Conservation (phyloP, 2,797 vertebrate species). For the Morus bassanus region DNA sequence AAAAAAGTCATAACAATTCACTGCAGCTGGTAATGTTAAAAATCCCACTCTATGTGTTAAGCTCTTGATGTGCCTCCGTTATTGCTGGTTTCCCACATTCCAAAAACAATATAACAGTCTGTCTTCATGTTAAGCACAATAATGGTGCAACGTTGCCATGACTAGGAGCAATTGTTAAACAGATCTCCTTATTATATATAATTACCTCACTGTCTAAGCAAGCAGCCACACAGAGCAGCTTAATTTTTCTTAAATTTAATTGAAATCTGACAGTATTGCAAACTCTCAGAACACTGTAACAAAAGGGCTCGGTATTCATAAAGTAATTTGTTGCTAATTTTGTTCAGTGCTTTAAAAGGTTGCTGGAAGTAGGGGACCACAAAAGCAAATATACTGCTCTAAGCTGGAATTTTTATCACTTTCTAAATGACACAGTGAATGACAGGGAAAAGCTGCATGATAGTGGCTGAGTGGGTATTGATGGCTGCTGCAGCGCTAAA, state of each 20-base stretch:
- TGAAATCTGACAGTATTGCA: slow-evolving; percentile 57
- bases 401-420: slow-evolving; percentile 71
- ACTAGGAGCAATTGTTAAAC: slow-evolving; percentile 53
- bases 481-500: slow-evolving; percentile 60
- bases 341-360: slow-evolving; percentile 65
- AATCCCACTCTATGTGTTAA: neutral
- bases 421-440: slow-evolving; percentile 74
- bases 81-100: slow-evolving; percentile 61
- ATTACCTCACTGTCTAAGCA: slow-evolving; percentile 71
- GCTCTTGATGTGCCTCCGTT: neutral
- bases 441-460: slow-evolving; percentile 66
- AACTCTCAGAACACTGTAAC: slow-evolving; percentile 50
- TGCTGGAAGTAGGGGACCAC: slow-evolving; percentile 62
- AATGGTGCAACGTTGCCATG: slow-evolving; percentile 34
- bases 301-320: slow-evolving; percentile 60
- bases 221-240: slow-evolving; percentile 62
- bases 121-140: slow-evolving; percentile 45
- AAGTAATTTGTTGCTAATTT: slow-evolving; percentile 69
- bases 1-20: neutral
- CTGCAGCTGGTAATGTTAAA: slow-evolving; percentile 1
- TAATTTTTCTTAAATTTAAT: slow-evolving; percentile 73
- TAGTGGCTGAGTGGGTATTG: slow-evolving; percentile 72
- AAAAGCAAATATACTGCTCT: slow-evolving; percentile 68
- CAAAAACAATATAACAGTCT: slow-evolving; percentile 44
- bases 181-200: slow-evolving; percentile 59